These are phyloP conservation scores for Pantherophis vulpinus DNA, from an alignment of 2,797 vertebrate species.

Conservation along the genomic window DNA sequence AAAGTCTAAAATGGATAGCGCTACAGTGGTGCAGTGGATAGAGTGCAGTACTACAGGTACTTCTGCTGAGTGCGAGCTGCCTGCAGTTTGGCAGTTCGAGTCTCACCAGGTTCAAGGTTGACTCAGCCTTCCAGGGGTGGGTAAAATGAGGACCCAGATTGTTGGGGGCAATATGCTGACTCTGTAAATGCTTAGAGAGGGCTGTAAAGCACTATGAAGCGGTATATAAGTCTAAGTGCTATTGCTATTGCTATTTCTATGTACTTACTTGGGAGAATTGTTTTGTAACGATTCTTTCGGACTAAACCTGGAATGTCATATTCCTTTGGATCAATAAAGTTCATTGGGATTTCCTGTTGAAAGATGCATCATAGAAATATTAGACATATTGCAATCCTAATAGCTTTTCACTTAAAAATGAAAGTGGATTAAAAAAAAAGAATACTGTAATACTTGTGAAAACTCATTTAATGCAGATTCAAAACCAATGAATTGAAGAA, in stretches of 20 bases:
- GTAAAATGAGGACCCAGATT: no score
- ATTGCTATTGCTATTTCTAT: not conserved
- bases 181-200: no score
- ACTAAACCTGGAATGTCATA: conserved; percentile 96
- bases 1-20: not conserved
- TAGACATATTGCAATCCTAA: conserved; percentile 12
- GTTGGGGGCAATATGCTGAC: no score
- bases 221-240: no score
- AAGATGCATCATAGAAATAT: conserved; percentile 27
- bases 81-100: no score
- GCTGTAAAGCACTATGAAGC: no score
- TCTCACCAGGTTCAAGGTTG: no score
- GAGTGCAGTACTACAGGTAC: no score
- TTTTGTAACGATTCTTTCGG: conserved; percentile 98
- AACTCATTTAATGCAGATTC: conserved; percentile 48
- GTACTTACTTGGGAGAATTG: conserved; percentile 96
- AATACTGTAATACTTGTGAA: conserved; percentile 20
- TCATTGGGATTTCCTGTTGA: conserved; percentile 96
- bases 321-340: conserved; percentile 97
- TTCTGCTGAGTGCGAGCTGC: no score
- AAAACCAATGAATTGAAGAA: not conserved
- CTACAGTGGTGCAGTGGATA: no score
- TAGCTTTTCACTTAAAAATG: conserved; percentile 33
- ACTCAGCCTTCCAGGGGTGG: no score
- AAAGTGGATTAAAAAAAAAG: conserved; percentile 32